Percentiles rank a stretch among this genome's conserved stretches.
Evolutionary conservation across 2,797 vertebrate species (phyloP).

Genomic region (Nothura maculosa): DNA sequence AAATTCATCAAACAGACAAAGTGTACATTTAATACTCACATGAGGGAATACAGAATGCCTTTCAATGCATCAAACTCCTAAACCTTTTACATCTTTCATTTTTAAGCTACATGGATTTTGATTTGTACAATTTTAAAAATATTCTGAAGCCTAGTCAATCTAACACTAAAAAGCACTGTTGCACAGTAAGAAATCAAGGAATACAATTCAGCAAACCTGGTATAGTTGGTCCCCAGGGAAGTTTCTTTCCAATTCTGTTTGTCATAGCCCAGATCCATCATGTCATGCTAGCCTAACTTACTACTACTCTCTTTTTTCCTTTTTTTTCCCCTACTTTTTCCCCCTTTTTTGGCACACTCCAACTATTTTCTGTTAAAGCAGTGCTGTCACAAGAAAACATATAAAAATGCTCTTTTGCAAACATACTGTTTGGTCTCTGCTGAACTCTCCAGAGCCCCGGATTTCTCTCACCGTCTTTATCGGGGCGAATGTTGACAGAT

Average conservation of each 20-base stretch:
- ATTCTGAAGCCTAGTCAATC: constrained; percentile 88
- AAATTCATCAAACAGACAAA: constrained; percentile 86
- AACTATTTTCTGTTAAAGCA: constrained; percentile 92
- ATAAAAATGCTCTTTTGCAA: constrained; percentile 90
- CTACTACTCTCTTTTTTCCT: constrained; percentile 78
- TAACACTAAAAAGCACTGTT: constrained; percentile 88
- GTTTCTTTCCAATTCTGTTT: constrained; percentile 91
- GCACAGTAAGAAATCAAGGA: constrained; percentile 88
- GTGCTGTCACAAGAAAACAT: constrained; percentile 92
- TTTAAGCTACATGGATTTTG: constrained; percentile 88
- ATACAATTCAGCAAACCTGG: constrained; percentile 88
- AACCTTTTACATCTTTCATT: constrained; percentile 89
- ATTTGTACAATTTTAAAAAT: constrained; percentile 89
- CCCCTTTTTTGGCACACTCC: constrained; percentile 83
- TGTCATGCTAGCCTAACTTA: constrained; percentile 88
- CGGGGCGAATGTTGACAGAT: constrained; percentile 93
- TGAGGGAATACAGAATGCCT: constrained; percentile 85
- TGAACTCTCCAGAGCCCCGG: constrained; percentile 88
- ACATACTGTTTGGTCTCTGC: constrained; percentile 84
- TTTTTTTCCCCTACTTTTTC: constrained; percentile 25
- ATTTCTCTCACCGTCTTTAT: constrained; percentile 93
- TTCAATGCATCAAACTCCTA: constrained; percentile 86
- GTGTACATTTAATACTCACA: constrained; percentile 87
- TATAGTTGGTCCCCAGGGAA: constrained; percentile 89
- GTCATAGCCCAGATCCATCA: constrained; percentile 94